Evolutionary conservation across 64 coral and sea anemone species (phyloP).

Genomic region (Stylophora pistillata): DNA sequence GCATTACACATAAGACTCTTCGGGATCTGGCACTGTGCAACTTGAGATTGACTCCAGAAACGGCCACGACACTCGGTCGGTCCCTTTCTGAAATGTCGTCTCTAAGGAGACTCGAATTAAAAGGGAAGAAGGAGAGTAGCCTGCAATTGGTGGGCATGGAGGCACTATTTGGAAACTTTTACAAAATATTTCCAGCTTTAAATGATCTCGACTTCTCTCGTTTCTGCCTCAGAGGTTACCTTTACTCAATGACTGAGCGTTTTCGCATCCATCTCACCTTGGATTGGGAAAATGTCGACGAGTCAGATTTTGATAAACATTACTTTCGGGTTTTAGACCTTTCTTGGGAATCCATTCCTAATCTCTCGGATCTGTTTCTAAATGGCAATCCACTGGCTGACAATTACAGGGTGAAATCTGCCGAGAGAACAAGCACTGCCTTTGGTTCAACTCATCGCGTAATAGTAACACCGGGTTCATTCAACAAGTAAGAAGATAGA

Average conservation of each 20-base stretch:
- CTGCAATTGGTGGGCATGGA: not conserved
- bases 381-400: not conserved
- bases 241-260: not conserved
- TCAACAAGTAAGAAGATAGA: no score
- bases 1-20: not conserved
- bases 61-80: not conserved
- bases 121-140: not conserved
- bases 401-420: no score
- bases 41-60: not conserved
- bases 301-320: not conserved
- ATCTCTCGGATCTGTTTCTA: not conserved
- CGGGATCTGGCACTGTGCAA: not conserved
- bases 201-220: rapidly evolving
- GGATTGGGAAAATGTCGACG: not conserved
- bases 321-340: not conserved
- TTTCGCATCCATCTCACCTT: not conserved
- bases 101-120: not conserved
- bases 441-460: no score
- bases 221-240: not conserved
- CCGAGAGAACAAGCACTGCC: no score
- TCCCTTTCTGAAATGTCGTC: not conserved
- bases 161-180: not conserved
- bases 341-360: not conserved
- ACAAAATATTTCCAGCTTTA: not conserved
- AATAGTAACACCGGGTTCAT: no score